A percentile compares a stretch with the other conserved stretches of the same genome.
phyloP scores from a whole-genome alignment of 2,888 invertebrate genomes.

The Entomobrya proxima region DNA sequence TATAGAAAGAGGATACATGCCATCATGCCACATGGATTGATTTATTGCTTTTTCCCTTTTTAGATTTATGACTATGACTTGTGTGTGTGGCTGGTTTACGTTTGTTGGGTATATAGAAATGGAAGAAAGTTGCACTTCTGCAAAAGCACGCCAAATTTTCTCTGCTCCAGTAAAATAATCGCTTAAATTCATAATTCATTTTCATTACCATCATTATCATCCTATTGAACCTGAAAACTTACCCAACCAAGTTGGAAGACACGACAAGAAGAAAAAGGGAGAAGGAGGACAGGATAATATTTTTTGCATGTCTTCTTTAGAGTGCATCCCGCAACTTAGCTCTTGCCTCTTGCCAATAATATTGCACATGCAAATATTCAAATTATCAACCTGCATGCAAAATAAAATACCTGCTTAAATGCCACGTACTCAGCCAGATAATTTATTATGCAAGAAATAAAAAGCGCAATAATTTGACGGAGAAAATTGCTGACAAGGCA shows the following conservation, averaged over 20 bases:
- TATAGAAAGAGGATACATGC: conserved; percentile 54
- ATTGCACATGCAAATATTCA: conserved; percentile 37
- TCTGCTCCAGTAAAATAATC: conserved; percentile 29
- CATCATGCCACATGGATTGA: conserved; percentile 71
- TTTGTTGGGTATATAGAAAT: not conserved
- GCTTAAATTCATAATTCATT: conserved; percentile 31
- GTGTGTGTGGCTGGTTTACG: not conserved
- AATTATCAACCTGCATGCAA: not conserved
- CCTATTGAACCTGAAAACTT: conserved; percentile 33
- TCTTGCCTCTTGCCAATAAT: conserved; percentile 38
- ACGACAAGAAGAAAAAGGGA: conserved; percentile 1
- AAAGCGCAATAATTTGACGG: not conserved
- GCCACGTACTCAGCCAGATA: too few species aligned
- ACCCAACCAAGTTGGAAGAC: not conserved
- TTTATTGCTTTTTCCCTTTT: conserved; percentile 72
- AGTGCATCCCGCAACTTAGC: not conserved
- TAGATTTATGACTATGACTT: conserved; percentile 72
- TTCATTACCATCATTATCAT: conserved; percentile 36
- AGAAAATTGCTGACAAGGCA: conserved; percentile 8
- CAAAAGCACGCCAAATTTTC: not conserved
- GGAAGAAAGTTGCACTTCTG: conserved; percentile 13
- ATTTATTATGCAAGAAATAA: not conserved
- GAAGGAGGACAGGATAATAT: not conserved
- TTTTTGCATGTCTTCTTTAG: not conserved
- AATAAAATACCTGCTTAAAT: not conserved